Conservation (phyloP, 2,888 invertebrate genomes). For the Thecocarcelia acutangulata region DNA sequence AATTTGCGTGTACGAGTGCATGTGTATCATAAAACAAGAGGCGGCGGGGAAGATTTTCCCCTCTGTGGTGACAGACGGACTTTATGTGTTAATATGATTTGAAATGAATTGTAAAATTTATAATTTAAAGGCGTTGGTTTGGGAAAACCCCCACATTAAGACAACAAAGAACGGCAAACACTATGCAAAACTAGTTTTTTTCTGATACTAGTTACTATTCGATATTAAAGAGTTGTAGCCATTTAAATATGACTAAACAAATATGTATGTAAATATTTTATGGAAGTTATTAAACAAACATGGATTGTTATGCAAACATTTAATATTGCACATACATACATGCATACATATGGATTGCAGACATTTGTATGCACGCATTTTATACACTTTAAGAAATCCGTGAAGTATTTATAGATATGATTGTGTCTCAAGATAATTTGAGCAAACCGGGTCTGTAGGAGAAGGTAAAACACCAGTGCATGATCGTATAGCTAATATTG, state of each 20-base stretch:
- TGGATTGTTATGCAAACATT: neutral
- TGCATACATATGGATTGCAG: neutral
- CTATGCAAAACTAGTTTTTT: neutral
- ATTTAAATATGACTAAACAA: no score
- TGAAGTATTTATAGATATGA: no score
- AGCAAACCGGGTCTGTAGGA: no score
- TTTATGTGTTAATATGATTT: constrained; percentile 11
- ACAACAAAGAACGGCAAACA: constrained; percentile 4
- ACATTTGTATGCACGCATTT: neutral
- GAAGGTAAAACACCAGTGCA: no score
- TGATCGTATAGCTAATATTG: no score
- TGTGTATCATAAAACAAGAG: constrained; percentile 13
- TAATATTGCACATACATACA: neutral
- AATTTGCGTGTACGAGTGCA: neutral
- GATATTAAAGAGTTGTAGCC: neutral
- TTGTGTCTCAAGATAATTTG: no score
- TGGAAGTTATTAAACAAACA: constrained; percentile 33
- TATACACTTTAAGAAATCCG: neutral
- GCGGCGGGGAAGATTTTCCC: neutral
- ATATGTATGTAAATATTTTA: constrained; percentile 23
- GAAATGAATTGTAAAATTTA: constrained; percentile 50
- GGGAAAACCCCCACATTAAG: constrained; percentile 60
- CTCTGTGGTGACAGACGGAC: neutral
- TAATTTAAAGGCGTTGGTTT: constrained; percentile 57
- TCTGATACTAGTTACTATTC: constrained; percentile 5